Percentiles rank a stretch among this genome's conserved stretches.
These are phyloP conservation scores for Drosophila sulfurigaster DNA, from an alignment of 1,140 invertebrate species.

Conservation along the genomic window DNA sequence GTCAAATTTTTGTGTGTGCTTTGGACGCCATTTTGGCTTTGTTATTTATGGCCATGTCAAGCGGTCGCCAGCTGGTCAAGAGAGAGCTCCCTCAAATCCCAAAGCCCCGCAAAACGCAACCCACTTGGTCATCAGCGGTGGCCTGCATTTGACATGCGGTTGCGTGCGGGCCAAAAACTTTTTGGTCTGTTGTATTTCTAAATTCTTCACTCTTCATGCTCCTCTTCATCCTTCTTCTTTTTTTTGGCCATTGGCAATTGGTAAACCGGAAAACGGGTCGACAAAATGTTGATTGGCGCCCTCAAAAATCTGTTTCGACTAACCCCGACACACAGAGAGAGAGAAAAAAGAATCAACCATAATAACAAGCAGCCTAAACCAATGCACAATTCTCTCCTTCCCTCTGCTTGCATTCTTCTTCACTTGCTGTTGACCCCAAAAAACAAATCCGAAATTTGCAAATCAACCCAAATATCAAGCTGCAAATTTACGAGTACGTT, in stretches of 20 bases:
- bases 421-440: constrained; percentile 4
- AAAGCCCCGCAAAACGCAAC: constrained; percentile 19
- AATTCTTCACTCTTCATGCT: neutral
- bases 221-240: no score
- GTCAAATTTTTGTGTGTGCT: constrained; percentile 62
- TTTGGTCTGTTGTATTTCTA: constrained; percentile 15
- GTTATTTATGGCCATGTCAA: constrained; percentile 80
- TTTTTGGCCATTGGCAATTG: constrained; percentile 38
- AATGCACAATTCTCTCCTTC: neutral
- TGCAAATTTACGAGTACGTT: constrained; percentile 55
- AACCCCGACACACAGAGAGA: neutral
- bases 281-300: constrained; percentile 11
- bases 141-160: constrained; percentile 81
- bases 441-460: constrained; percentile 32
- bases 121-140: constrained; percentile 38
- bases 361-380: constrained; percentile 6
- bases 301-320: constrained; percentile 3
- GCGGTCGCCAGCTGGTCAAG: constrained; percentile 71
- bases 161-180: constrained; percentile 57
- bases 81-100: constrained; percentile 8
- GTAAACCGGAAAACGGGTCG: constrained; percentile 15
- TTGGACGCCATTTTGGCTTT: constrained; percentile 80
- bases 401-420: no score
- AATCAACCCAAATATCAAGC: constrained; percentile 64
- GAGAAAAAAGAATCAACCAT: constrained; percentile 12